Percentiles rank a stretch among this genome's conserved stretches.
phyloP scores from a whole-genome alignment of 2,797 vertebrate genomes.

The Rhabdophis nuchalis region DNA sequence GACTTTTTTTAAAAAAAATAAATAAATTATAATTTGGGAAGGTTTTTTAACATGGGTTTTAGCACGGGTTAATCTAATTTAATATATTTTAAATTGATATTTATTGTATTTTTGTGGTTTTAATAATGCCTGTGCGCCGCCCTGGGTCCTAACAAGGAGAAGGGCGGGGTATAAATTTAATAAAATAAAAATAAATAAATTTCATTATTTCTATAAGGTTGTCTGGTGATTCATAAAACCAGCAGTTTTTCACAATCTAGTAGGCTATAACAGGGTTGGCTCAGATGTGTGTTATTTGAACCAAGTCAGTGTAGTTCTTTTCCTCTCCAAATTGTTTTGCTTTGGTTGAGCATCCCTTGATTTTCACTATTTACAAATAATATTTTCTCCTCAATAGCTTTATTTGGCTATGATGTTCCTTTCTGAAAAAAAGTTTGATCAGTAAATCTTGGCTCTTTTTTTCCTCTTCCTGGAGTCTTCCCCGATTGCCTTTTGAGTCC shows the following conservation, averaged over 20 bases:
- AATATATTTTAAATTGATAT: too few relatives aligned
- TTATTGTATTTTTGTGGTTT: too few relatives aligned
- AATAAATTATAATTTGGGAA: too few relatives aligned
- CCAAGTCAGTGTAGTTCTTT: background rate
- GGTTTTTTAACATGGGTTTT: too few relatives aligned
- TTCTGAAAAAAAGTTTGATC: background rate
- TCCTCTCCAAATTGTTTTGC: background rate
- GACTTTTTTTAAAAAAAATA: too few relatives aligned
- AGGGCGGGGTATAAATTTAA: too few relatives aligned
- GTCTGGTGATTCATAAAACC: background rate
- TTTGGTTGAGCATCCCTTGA: background rate
- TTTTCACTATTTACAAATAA: constrained; percentile 15
- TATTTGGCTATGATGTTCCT: constrained; percentile 30
- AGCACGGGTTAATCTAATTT: too few relatives aligned
- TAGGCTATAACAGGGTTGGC: background rate
- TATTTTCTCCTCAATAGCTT: constrained; percentile 37
- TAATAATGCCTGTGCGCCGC: too few relatives aligned
- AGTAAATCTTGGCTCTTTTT: constrained; percentile 20
- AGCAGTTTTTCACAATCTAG: background rate
- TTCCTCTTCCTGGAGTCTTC: constrained; percentile 31
- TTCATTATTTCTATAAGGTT: too few relatives aligned
- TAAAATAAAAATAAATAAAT: too few relatives aligned
- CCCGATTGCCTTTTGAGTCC: constrained; percentile 26
- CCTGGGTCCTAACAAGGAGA: too few relatives aligned
- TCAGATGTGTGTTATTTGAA: background rate